phyloP scores from a whole-genome alignment of 2,113 vertebrate genomes.

The Cyprinus carpio region DNA sequence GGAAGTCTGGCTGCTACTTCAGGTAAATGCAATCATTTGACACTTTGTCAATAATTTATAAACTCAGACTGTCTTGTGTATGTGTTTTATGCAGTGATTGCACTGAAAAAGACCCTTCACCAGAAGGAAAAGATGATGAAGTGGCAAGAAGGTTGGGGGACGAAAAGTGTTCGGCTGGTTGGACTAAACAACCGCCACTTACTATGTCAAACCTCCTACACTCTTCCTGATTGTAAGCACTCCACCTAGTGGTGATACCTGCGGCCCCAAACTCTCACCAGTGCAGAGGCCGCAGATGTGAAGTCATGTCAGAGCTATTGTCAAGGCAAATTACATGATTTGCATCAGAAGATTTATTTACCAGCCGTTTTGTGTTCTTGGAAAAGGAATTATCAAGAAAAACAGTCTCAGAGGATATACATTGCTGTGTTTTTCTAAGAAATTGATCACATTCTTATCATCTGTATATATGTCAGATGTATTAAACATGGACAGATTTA shows the following conservation, averaged over 20 bases:
- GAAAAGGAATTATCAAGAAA: not conserved
- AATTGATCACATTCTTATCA: not conserved
- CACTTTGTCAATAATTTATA: not conserved
- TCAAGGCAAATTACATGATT: not conserved
- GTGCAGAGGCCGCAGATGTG: not conserved
- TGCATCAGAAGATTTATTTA: not conserved
- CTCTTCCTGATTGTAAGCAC: not conserved
- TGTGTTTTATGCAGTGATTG: constrained; percentile 70
- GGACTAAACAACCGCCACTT: constrained; percentile 55
- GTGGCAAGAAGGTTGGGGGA: constrained; percentile 71
- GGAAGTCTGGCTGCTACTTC: constrained; percentile 70
- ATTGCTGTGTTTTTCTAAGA: not conserved
- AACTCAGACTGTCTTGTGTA: not conserved
- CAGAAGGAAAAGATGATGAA: constrained; percentile 66
- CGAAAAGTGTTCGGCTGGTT: constrained; percentile 70
- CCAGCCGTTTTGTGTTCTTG: not conserved
- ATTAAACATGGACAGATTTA: not conserved
- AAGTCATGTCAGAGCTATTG: not conserved
- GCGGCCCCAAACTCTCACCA: not conserved
- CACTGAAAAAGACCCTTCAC: constrained; percentile 60
- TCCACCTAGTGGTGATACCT: not conserved
- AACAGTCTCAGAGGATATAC: not conserved
- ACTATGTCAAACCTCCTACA: not conserved
- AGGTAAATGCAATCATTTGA: constrained; percentile 63
- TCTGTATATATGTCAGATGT: not conserved